A percentile compares a stretch with the other conserved stretches of the same genome.
Evolutionary conservation across 1,140 invertebrate species (phyloP).

Genomic region (Euura saliciscinereae): DNA sequence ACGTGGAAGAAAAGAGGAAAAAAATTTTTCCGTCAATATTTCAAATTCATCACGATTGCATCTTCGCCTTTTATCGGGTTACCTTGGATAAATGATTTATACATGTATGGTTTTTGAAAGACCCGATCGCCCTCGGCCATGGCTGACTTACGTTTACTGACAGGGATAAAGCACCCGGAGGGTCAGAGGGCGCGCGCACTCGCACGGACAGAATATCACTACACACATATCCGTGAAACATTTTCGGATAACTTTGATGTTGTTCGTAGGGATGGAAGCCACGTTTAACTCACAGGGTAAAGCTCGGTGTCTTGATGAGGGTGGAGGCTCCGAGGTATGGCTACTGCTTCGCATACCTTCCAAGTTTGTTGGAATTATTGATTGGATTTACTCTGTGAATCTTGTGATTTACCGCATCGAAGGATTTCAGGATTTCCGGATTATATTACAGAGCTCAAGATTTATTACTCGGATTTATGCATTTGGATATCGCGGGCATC

Average conservation of each 20-base stretch:
- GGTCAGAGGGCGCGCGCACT: no score
- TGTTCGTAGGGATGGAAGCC: neutral
- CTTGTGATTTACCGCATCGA: slow-evolving; percentile 4
- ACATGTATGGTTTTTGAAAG: no score
- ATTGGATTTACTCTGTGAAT: slow-evolving; percentile 7
- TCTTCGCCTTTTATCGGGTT: no score
- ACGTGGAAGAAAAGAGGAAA: no score
- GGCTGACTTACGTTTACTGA: no score
- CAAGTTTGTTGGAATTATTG: slow-evolving; percentile 7
- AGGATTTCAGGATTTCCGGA: slow-evolving; percentile 7
- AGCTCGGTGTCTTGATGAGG: slow-evolving; percentile 4
- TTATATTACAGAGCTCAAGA: slow-evolving; percentile 7
- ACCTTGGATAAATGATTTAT: no score
- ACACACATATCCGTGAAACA: neutral
- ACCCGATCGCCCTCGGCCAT: no score
- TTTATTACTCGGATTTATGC: neutral
- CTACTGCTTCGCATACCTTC: neutral
- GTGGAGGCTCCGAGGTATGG: neutral
- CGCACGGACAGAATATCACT: no score
- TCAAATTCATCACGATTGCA: no score
- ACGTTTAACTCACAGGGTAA: neutral
- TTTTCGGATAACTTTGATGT: slow-evolving; percentile 3
- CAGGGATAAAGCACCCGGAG: no score
- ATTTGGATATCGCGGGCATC: neutral
- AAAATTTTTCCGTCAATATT: no score